Base-by-base conservation (phyloP, 2,888 invertebrate genomes). In the Xestobium rufovillosum region DNA sequence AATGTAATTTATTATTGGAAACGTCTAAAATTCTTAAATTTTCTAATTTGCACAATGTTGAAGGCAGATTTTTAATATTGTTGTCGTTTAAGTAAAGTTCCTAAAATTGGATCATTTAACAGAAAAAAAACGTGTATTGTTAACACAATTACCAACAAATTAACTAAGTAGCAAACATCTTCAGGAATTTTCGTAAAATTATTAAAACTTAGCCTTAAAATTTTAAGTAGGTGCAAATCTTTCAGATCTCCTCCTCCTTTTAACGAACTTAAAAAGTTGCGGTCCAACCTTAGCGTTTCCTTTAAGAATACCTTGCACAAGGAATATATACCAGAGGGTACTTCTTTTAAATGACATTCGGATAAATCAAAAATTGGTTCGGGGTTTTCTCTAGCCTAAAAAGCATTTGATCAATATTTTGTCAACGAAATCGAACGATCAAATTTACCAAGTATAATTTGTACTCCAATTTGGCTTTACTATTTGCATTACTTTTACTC, bases 221-320 rank as follows among this genome's bases (percentile, higher is more conserved):
- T 66, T 62, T 72, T 76, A 44, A 85, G 65, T 28, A 78, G 65
- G 47, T 72, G 71, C 46, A 86, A 70, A 67, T 87, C 85, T 48
- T 72, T 71, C 53, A 88, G 64, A 52, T 72, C 71, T 37, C 87
- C 87, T 45, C 84, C 85, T 52, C 78, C 78, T 43, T 73, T 72
- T 27, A 88, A 67, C 30, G 79, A 73, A 33, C 73, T 71, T 48
- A 90, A 66, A 49, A 72, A 73, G 62, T 89, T 90, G 50, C 73
- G 70, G 55, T 83, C 73, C 48, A 81, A 65, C 59, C 71, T 71
- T 46, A 86, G 62, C 41, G 68, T 66, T 56, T 83, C 78, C 66
- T 89, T 90, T 47, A 86, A 74, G 57, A 85, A 80, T 27, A 89
- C 86, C 65, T 81, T 80, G 61, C 88, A 87, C 39, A 86, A 66